phyloP scores from a whole-genome alignment of 2,888 invertebrate species.

The Mythimna vitellina region DNA sequence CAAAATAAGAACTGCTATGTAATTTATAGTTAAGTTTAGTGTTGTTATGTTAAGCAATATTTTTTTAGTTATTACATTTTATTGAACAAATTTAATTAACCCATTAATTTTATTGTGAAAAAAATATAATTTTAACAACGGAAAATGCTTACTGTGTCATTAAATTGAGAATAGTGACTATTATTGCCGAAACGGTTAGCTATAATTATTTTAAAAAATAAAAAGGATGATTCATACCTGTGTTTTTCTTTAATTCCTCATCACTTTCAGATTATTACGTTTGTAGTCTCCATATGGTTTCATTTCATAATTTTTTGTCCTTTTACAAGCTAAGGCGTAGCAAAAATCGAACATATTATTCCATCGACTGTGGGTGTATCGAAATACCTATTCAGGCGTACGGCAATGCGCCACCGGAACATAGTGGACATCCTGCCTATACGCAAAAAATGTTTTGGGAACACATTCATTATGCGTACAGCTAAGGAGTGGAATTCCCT shows the following conservation, averaged over 20 bases:
- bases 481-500: too few species aligned
- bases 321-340: too few species aligned
- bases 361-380: too few species aligned
- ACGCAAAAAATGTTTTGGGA: too few species aligned
- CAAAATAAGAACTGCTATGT: conserved; percentile 83
- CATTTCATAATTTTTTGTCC: too few species aligned
- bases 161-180: conserved; percentile 87
- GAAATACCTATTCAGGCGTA: too few species aligned
- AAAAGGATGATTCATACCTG: conserved; percentile 88
- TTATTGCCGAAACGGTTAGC: conserved; percentile 91
- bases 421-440: too few species aligned
- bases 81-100: conserved; percentile 85
- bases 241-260: conserved; percentile 74
- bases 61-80: conserved; percentile 79
- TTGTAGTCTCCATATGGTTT: neutral
- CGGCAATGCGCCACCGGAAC: too few species aligned
- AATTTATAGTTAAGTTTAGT: conserved; percentile 84
- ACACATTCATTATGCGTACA: too few species aligned
- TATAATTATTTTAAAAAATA: conserved; percentile 91
- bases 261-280: neutral
- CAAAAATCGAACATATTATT: too few species aligned
- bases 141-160: conserved; percentile 90
- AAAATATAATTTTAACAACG: conserved; percentile 85
- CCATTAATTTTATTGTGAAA: conserved; percentile 75
- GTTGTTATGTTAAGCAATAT: conserved; percentile 85